Evolutionary conservation across 2,113 vertebrate genomes (phyloP).

Genomic region (Leptodactylus fuscus): DNA sequence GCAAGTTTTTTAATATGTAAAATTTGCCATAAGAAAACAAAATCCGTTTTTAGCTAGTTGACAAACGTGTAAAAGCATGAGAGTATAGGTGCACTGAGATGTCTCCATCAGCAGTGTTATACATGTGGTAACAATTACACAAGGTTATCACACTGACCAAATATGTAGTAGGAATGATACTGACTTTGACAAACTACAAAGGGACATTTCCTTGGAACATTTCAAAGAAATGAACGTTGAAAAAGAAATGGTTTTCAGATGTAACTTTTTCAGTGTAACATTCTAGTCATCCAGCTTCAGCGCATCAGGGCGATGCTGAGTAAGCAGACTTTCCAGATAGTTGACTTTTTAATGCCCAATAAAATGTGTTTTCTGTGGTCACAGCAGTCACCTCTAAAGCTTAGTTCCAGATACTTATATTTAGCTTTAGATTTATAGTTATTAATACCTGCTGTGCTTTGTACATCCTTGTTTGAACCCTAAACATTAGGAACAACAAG

Average conservation of each 20-base stretch:
- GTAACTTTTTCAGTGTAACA: background rate
- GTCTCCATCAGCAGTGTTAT: background rate
- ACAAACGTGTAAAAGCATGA: background rate
- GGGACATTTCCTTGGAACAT: background rate
- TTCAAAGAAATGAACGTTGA: constrained; percentile 17
- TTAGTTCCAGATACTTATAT: background rate
- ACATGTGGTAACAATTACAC: constrained; percentile 42
- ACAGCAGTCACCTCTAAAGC: background rate
- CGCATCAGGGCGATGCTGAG: background rate
- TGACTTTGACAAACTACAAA: constrained; percentile 17
- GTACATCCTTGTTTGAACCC: too few species aligned
- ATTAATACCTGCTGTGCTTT: too few species aligned
- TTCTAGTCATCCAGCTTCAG: background rate
- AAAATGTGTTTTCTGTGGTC: background rate
- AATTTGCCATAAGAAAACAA: too few species aligned
- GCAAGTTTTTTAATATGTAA: too few species aligned
- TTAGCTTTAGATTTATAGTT: too few species aligned
- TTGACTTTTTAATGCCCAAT: background rate
- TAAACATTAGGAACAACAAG: too few species aligned
- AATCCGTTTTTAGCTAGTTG: too few species aligned
- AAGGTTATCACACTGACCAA: constrained; percentile 25
- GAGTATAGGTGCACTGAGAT: background rate
- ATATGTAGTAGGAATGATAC: background rate
- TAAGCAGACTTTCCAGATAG: background rate
- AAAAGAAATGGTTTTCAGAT: constrained; percentile 37